These are phyloP conservation scores for Agrotis segetum DNA, from an alignment of 2,888 invertebrate species.

Conservation along the genomic window DNA sequence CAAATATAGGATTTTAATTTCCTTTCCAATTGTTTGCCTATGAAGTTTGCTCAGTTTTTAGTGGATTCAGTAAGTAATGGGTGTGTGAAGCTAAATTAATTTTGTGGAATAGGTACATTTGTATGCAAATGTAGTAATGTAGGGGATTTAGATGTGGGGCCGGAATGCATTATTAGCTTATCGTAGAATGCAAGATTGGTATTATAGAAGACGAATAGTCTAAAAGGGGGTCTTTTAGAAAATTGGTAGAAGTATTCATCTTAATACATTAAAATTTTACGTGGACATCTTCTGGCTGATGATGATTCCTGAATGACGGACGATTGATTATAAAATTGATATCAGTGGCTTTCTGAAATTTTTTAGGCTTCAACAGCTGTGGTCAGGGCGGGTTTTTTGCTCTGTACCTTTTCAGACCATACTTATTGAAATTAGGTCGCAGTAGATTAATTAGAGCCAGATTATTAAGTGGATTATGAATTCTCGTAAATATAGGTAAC, in stretches of 20 bases:
- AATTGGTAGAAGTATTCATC: neutral
- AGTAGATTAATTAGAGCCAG: neutral
- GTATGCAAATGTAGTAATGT: slow-evolving; percentile 27
- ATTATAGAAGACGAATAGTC: slow-evolving; percentile 4
- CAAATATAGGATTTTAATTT: slow-evolving; percentile 55
- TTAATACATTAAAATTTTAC: no score
- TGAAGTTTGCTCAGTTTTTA: slow-evolving; percentile 15
- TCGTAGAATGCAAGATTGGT: slow-evolving; percentile 35
- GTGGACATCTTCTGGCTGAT: no score
- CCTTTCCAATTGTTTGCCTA: slow-evolving; percentile 22
- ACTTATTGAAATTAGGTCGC: neutral
- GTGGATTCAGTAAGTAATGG: slow-evolving; percentile 11
- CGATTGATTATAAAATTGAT: no score
- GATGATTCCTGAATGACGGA: no score
- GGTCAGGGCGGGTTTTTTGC: no score
- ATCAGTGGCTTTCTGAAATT: no score
- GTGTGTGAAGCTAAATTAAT: slow-evolving; percentile 22
- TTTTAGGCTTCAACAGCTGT: no score
- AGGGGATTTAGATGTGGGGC: slow-evolving; percentile 6
- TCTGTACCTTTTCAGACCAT: no score
- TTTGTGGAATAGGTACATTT: slow-evolving; percentile 24
- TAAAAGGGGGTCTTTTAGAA: neutral
- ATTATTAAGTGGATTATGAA: neutral
- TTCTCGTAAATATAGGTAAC: neutral
- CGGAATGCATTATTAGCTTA: slow-evolving; percentile 29